Percentiles rank a stretch among this genome's conserved stretches.
phyloP scores from a whole-genome alignment of 2,888 invertebrate species.

The Hermaeophaga mercurialis region DNA sequence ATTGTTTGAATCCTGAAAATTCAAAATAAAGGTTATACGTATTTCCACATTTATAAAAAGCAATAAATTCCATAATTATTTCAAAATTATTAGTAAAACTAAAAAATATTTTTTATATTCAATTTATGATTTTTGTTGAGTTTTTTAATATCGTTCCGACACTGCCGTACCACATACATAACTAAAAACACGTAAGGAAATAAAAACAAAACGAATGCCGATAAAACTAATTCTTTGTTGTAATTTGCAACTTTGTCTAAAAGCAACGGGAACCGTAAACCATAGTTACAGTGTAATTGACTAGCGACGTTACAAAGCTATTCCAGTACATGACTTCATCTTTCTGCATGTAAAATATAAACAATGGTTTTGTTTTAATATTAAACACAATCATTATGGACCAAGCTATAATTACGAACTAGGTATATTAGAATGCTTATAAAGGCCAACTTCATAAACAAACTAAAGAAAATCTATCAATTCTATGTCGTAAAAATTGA shows the following conservation, averaged over 20 bases:
- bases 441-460: background rate
- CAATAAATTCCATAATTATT: too few species aligned
- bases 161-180: background rate
- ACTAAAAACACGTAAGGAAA: constrained; percentile 19
- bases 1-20: too few species aligned
- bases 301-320: constrained; percentile 36
- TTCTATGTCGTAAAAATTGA: constrained; percentile 1
- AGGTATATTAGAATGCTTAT: constrained; percentile 11
- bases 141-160: background rate
- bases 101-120: too few species aligned
- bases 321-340: constrained; percentile 44
- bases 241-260: constrained; percentile 34
- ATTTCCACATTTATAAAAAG: too few species aligned
- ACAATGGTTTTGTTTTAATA: constrained; percentile 30
- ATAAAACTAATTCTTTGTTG: constrained; percentile 29
- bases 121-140: too few species aligned
- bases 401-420: constrained; percentile 10
- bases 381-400: constrained; percentile 20
- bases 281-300: constrained; percentile 26
- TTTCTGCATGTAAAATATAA: constrained; percentile 38
- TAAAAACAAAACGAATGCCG: constrained; percentile 23
- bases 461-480: constrained; percentile 11
- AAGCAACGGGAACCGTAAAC: constrained; percentile 30
- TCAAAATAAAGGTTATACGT: too few species aligned
- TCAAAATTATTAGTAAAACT: too few species aligned